A percentile compares a stretch with the other conserved stretches of the same genome.
phyloP scores from a whole-genome alignment of 2,888 invertebrate genomes.

The Oxyteleia sp. region DNA sequence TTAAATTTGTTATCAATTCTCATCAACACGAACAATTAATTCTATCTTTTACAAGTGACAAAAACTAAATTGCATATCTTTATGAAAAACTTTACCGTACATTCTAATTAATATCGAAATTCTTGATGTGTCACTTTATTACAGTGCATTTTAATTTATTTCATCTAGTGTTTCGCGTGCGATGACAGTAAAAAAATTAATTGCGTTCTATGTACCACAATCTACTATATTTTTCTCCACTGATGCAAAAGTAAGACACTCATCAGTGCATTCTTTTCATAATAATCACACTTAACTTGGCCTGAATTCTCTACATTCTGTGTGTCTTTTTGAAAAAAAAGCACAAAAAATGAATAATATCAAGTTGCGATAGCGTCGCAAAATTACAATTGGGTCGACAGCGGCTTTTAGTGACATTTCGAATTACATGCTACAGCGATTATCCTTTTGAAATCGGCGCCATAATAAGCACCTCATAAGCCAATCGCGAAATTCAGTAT shows the following conservation, averaged over 20 bases:
- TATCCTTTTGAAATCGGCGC: slow-evolving; percentile 17
- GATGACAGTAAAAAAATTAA: slow-evolving; percentile 2
- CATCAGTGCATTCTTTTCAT: slow-evolving; percentile 22
- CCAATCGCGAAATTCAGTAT: too few relatives aligned
- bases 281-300: slow-evolving; percentile 16
- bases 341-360: slow-evolving; percentile 29
- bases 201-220: neutral
- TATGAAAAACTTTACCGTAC: too few relatives aligned
- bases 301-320: slow-evolving; percentile 6
- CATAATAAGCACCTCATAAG: slow-evolving; percentile 10
- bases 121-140: neutral
- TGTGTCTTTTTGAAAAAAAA: slow-evolving; percentile 1
- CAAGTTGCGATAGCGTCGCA: slow-evolving; percentile 17
- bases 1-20: too few relatives aligned
- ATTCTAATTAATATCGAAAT: neutral
- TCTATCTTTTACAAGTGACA: too few relatives aligned
- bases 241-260: slow-evolving; percentile 14
- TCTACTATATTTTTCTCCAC: neutral
- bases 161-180: neutral
- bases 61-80: too few relatives aligned
- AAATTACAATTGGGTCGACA: slow-evolving; percentile 32
- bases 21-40: too few relatives aligned
- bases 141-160: neutral
- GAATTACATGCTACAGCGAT: slow-evolving; percentile 21
- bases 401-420: slow-evolving; percentile 23